Conservation (phyloP, 2,888 invertebrate genomes). For the Drosophila leonis region DNA sequence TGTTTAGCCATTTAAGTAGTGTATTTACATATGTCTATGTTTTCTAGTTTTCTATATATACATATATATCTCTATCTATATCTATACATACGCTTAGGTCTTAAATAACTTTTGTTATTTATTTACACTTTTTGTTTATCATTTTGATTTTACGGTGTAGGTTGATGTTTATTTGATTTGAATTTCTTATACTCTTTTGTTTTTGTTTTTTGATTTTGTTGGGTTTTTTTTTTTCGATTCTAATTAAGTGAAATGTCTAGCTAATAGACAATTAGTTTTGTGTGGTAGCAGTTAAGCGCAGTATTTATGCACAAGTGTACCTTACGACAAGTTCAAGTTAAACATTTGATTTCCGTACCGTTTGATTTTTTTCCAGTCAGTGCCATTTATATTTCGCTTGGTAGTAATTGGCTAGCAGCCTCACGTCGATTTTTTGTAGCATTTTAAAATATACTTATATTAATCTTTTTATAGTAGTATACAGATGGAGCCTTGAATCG, state of each 20-base stretch:
- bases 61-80: not conserved
- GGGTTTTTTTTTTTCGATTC: conserved; percentile 20
- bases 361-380: conserved; percentile 78
- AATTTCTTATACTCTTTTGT: conserved; percentile 13
- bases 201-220: conserved; percentile 21
- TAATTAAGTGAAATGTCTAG: conserved; percentile 65
- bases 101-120: conserved; percentile 36
- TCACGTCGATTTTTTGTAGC: conserved; percentile 26
- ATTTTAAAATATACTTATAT: conserved; percentile 33
- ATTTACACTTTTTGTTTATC: conserved; percentile 16
- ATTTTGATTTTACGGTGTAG: conserved; percentile 45
- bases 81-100: conserved; percentile 21
- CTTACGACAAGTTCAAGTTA: conserved; percentile 59
- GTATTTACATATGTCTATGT: conserved; percentile 32
- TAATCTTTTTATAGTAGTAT: conserved; percentile 20
- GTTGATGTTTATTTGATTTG: conserved; percentile 39
- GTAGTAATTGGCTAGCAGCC: conserved; percentile 2
- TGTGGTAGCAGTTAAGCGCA: conserved; percentile 60
- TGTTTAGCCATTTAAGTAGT: conserved; percentile 31
- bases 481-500: conserved; percentile 74
- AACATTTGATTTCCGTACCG: conserved; percentile 61
- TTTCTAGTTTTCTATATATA: conserved; percentile 33
- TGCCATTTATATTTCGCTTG: conserved; percentile 61
- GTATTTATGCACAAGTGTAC: conserved; percentile 81
- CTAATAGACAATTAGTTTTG: conserved; percentile 50